A percentile compares a stretch with the other conserved stretches of the same genome.
phyloP scores from a whole-genome alignment of 2,113 vertebrate genomes.

The Brachyhypopomus gauderio region DNA sequence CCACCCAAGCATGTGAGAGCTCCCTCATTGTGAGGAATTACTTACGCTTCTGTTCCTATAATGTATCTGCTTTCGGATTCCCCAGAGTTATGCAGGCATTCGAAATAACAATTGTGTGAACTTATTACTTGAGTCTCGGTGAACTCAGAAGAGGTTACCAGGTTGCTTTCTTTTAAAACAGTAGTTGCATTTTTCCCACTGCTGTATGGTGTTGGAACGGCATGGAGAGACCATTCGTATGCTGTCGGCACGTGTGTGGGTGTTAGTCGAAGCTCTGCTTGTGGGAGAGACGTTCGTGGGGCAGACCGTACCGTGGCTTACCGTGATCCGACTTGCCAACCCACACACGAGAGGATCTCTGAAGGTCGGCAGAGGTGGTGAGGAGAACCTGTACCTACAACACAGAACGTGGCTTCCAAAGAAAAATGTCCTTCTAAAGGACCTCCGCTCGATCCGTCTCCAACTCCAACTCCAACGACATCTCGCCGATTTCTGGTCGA shows the following conservation, averaged over 20 bases:
- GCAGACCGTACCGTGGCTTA: neutral
- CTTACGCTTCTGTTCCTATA: too few species aligned
- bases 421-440: neutral
- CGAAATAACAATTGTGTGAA: too few species aligned
- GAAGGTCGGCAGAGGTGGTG: neutral
- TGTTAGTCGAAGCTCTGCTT: neutral
- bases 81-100: too few species aligned
- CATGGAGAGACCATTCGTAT: neutral
- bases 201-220: neutral
- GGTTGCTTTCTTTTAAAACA: too few species aligned
- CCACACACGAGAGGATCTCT: neutral
- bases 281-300: neutral
- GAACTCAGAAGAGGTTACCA: too few species aligned
- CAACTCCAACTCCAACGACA: neutral
- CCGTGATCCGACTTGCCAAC: neutral
- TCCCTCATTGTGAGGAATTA: neutral
- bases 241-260: neutral
- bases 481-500: conserved; percentile 27
- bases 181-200: too few species aligned
- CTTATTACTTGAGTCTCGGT: too few species aligned
- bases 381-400: neutral
- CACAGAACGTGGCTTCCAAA: neutral
- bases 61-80: too few species aligned
- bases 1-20: conserved; percentile 18
- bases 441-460: neutral